Evolutionary conservation across 1,140 invertebrate species (phyloP), one percentile per base, ranked within the genome.

Genomic region (Drosophila fuyamai): DNA sequence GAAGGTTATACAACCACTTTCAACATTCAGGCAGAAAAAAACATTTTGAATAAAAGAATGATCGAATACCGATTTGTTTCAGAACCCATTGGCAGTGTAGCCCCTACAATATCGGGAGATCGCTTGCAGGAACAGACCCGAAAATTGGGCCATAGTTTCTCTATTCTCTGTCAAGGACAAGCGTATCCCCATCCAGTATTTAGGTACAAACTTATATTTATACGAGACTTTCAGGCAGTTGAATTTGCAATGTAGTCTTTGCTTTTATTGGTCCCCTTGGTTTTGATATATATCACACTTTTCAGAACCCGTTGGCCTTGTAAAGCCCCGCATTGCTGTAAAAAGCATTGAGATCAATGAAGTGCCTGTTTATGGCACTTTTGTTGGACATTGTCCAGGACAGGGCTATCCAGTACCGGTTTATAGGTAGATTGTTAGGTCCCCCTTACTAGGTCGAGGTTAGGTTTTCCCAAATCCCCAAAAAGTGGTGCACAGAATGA

Each of bases 41-140:
- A 12, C 5, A 29, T 6, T 35, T 1, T 9, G n/a, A 18, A 9
- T 2, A 0, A 0, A 10, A 2, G 2, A 4, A 16, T 41, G 2
- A 14, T 10, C 0, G 3, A 48, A 14, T 3, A 13, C 2, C 0
- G 1, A 27, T 71, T 14, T 41, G 16, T 85, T 86, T 41, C 92
- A 96, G 95, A 96, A 91, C 95, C 95, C 5, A 94, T 95, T 75
- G 95, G 95, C 61, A 95, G 95, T 90, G 94, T 95, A 75, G 93
- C 94, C 32, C 95, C 95, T 46, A 95, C 95, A 91, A 93, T 95
- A 46, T 94, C 94, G 18, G 94, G 94, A 44, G 94, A 92, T 92
- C 93, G 93, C 50, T 92, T 94, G 74, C 94, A 94, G 89, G 93
- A 94, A 67, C 92, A 93, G 54, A 86, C 91, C 54, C 89, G 93